These are phyloP conservation scores for Microvelia longipes DNA, from an alignment of 1,140 invertebrate genomes.

Conservation along the genomic window DNA sequence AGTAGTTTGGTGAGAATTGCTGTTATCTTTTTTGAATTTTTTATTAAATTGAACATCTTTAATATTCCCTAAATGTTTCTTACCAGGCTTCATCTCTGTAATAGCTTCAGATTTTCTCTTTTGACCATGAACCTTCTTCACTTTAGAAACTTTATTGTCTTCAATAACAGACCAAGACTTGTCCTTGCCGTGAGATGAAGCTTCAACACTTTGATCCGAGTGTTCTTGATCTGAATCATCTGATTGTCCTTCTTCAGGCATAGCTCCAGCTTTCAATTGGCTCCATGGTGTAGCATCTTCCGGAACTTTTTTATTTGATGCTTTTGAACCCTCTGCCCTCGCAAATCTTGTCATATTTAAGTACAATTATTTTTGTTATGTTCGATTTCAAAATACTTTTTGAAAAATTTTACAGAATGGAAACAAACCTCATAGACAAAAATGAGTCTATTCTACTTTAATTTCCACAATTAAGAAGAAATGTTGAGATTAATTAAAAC, in stretches of 20 bases:
- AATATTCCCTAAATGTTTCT: too few relatives aligned
- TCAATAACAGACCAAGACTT: not conserved
- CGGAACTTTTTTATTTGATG: constrained; percentile 48
- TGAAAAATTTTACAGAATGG: too few relatives aligned
- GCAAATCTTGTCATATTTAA: constrained; percentile 52
- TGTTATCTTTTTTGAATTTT: too few relatives aligned
- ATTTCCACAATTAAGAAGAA: too few relatives aligned
- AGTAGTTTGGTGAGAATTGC: too few relatives aligned
- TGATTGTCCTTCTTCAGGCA: constrained; percentile 21
- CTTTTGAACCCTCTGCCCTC: constrained; percentile 52
- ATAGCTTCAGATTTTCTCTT: too few relatives aligned
- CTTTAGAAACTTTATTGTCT: too few relatives aligned
- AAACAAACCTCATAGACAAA: too few relatives aligned
- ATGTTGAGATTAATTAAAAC: too few relatives aligned
- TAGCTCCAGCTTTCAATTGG: constrained; percentile 43
- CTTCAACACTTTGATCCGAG: constrained; percentile 11
- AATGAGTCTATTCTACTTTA: too few relatives aligned
- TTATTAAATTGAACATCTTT: constrained; percentile 40
- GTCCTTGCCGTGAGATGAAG: constrained; percentile 7
- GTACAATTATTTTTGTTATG: not conserved
- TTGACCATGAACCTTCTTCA: too few relatives aligned
- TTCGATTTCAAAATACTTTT: not conserved
- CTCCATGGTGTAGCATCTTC: constrained; percentile 55
- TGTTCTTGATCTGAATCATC: constrained; percentile 14
- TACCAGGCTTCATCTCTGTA: too few relatives aligned